Base-by-base conservation (phyloP, 2,888 invertebrate genomes). In the Scaptomyza cyrtandrae region DNA sequence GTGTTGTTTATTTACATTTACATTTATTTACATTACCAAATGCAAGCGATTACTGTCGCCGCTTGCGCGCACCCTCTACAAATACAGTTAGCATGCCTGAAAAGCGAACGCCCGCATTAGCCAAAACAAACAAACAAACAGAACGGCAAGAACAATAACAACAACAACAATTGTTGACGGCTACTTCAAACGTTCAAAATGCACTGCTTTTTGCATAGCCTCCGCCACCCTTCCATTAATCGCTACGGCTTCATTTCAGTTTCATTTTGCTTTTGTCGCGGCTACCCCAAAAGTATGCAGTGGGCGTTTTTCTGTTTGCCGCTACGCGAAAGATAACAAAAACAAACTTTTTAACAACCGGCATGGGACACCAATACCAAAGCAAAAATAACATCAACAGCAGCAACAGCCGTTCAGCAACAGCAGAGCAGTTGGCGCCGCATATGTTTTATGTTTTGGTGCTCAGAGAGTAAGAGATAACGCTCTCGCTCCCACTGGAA, bases 201-300 rank as follows among this genome's bases (percentile, higher is more conserved):
- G 77, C 75, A 68, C 52, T 63, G 46, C 33, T 83, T 85, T 83
- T 85, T 83, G 85, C 83, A 78, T 71, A 69, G 73, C 54, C 48
- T 54, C 13, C 37, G 3, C n/a, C 27, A 11, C 13, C 9, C 11
- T 24, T 13, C 13, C 10, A 19, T 14, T 14, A 7, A 14, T 39
- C 6, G 37, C 19, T 13, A 13, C 14, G 19, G 58, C 19, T 33
- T 19, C n/a, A 7, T 19, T 33, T 13, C 13, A 0, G 16, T 33
- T 31, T 48, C 4, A 13, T 31, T 46, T 33, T 10, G 31, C 24
- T 44, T 37, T 24, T 33, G 33, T 33, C 44, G 54, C 44, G 59
- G 52, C 49, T 68, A 67, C 74, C 83, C 83, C 71, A 80, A 85
- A 83, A 85, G 85, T 85, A 83, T 83, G 83, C 83, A 83, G 80